Percentiles rank a stretch among this genome's conserved stretches.
Conservation (phyloP, 2,888 invertebrate species). For the Smittia sp. region DNA sequence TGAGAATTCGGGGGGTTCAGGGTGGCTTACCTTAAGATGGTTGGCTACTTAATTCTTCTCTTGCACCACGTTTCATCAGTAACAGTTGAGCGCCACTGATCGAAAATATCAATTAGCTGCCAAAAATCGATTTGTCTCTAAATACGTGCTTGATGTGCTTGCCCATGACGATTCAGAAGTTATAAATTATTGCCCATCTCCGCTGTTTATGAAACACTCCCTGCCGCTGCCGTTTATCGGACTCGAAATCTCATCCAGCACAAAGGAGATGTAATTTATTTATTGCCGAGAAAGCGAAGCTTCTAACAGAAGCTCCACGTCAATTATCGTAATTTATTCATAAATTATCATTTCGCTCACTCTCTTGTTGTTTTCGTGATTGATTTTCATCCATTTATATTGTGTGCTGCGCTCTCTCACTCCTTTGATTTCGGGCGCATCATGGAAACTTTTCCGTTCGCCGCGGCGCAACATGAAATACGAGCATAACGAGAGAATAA, state of each 20-base stretch:
- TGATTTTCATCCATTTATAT: constrained; percentile 37
- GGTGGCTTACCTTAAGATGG: too few relatives aligned
- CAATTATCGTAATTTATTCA: constrained; percentile 41
- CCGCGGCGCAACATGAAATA: neutral
- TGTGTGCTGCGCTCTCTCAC: neutral
- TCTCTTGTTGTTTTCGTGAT: constrained; percentile 28
- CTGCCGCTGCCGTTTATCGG: neutral
- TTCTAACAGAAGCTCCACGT: constrained; percentile 37
- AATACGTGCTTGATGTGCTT: neutral
- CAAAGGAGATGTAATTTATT: constrained; percentile 39
- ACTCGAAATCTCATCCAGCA: constrained; percentile 6
- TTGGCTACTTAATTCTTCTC: too few relatives aligned
- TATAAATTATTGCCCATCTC: neutral
- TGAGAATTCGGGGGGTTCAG: too few relatives aligned
- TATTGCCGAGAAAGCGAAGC: constrained; percentile 15
- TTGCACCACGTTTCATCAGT: too few relatives aligned
- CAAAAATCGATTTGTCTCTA: constrained; percentile 2
- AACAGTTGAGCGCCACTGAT: neutral
- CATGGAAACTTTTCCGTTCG: constrained; percentile 5
- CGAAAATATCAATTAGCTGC: constrained; percentile 20
- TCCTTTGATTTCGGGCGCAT: neutral
- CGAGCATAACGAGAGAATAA: neutral
- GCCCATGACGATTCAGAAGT: neutral
- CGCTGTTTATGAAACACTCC: neutral
- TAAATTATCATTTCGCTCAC: constrained; percentile 36